Percentiles rank a stretch among this genome's conserved stretches.
Evolutionary conservation across 1,140 invertebrate species (phyloP).

Genomic region (Pseudomyrmex dendroicus): DNA sequence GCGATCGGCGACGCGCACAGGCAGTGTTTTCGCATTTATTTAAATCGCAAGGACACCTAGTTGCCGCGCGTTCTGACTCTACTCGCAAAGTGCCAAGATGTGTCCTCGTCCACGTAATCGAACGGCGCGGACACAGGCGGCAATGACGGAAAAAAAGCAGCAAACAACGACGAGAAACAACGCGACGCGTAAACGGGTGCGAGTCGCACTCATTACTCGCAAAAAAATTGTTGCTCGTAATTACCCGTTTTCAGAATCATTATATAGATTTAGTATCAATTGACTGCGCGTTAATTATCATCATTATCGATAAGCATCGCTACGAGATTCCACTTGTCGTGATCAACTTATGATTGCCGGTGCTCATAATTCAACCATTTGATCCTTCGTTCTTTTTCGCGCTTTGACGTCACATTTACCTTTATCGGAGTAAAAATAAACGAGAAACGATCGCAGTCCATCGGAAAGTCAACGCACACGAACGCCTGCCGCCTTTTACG

Average conservation of each 20-base stretch:
- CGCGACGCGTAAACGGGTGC: not conserved
- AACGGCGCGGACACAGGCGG: slow-evolving; percentile 16
- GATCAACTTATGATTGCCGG: too few relatives aligned
- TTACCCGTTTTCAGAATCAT: slow-evolving; percentile 74
- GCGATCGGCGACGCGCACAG: slow-evolving; percentile 68
- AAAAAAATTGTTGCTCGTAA: slow-evolving; percentile 77
- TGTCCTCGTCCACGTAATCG: slow-evolving; percentile 81
- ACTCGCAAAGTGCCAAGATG: slow-evolving; percentile 81
- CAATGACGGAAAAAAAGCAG: slow-evolving; percentile 36
- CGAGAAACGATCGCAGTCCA: not conserved
- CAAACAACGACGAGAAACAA: not conserved
- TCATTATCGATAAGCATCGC: slow-evolving; percentile 66
- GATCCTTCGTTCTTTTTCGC: not conserved
- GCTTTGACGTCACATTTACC: not conserved
- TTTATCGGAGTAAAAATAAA: not conserved
- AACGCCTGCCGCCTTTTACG: not conserved
- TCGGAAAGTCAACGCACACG: slow-evolving; percentile 35
- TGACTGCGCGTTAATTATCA: slow-evolving; percentile 77
- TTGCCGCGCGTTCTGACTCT: slow-evolving; percentile 75
- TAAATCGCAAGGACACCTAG: slow-evolving; percentile 84
- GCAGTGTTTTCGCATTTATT: slow-evolving; percentile 82
- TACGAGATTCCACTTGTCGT: not conserved
- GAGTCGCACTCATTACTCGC: slow-evolving; percentile 71
- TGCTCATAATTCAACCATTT: too few relatives aligned
- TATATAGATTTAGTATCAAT: slow-evolving; percentile 75